A percentile compares a stretch with the other conserved stretches of the same genome.
Conservation (phyloP, 2,888 invertebrate species). For the Xestia xanthographa region DNA sequence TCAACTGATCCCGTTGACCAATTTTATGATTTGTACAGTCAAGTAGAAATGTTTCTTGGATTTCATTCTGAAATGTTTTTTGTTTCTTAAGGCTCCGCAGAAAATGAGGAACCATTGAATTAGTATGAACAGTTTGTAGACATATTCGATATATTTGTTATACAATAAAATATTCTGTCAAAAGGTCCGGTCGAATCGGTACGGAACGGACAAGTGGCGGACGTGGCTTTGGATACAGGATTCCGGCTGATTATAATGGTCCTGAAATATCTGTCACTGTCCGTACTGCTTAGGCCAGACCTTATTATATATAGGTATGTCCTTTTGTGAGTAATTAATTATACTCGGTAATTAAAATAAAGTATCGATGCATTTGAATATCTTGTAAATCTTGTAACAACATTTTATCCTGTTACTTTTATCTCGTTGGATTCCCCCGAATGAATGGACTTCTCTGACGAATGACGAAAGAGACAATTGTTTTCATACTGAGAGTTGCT, state of each 20-base stretch:
- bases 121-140: not conserved
- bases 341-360: not conserved
- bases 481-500: not conserved
- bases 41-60: too few species aligned
- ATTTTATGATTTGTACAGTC: too few species aligned
- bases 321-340: not conserved
- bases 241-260: not conserved
- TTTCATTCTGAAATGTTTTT: not conserved
- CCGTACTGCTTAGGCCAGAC: not conserved
- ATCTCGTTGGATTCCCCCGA: constrained; percentile 9
- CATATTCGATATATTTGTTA: not conserved
- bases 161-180: not conserved
- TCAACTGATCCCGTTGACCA: too few species aligned
- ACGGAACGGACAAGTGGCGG: not conserved
- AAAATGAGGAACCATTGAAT: not conserved
- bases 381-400: not conserved
- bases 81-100: not conserved
- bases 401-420: constrained; percentile 13
- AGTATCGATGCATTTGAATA: not conserved
- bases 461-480: too few species aligned
- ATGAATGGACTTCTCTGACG: not conserved
- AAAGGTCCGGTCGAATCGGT: not conserved
- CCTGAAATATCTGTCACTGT: not conserved
- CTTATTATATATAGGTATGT: not conserved
- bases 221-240: not conserved